phyloP scores from a whole-genome alignment of 64 coral and sea anemone species.

The Actinia equina region DNA sequence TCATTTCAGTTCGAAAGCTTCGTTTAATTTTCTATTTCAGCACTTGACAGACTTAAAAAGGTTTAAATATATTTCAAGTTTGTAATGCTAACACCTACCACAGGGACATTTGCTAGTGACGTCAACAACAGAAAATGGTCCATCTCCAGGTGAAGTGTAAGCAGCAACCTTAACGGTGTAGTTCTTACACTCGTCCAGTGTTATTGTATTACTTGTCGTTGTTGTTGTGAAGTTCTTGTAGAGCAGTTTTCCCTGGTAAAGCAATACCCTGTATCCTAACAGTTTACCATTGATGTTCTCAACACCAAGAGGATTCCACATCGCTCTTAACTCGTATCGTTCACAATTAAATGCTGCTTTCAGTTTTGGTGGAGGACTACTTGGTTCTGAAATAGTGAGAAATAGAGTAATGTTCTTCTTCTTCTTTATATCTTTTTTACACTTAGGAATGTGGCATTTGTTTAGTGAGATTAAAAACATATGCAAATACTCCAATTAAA shows the following conservation, averaged over 20 bases:
- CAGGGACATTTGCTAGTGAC: constrained; percentile 19
- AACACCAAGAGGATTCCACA: background rate
- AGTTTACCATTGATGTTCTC: constrained; percentile 5
- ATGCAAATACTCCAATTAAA: too few relatives aligned
- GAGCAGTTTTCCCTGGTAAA: background rate
- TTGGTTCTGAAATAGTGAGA: background rate
- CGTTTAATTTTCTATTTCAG: too few relatives aligned
- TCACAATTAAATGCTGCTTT: background rate
- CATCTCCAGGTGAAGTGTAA: background rate
- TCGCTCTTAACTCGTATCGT: background rate
- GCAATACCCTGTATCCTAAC: constrained; percentile 5
- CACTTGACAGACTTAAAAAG: too few relatives aligned
- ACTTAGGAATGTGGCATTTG: too few relatives aligned
- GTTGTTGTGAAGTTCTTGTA: background rate
- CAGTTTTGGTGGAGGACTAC: background rate
- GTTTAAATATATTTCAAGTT: too few relatives aligned
- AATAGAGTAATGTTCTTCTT: too few relatives aligned
- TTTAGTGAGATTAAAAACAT: too few relatives aligned
- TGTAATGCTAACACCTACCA: constrained; percentile 12
- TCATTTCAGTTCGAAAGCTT: too few relatives aligned
- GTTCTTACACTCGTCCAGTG: constrained; percentile 24
- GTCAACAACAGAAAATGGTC: background rate
- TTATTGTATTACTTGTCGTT: background rate
- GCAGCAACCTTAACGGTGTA: constrained; percentile 8
- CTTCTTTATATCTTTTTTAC: too few relatives aligned